Percentiles rank a stretch among this genome's conserved stretches.
phyloP scores from a whole-genome alignment of 2,113 vertebrate genomes.

The Anser brachyrhynchus region DNA sequence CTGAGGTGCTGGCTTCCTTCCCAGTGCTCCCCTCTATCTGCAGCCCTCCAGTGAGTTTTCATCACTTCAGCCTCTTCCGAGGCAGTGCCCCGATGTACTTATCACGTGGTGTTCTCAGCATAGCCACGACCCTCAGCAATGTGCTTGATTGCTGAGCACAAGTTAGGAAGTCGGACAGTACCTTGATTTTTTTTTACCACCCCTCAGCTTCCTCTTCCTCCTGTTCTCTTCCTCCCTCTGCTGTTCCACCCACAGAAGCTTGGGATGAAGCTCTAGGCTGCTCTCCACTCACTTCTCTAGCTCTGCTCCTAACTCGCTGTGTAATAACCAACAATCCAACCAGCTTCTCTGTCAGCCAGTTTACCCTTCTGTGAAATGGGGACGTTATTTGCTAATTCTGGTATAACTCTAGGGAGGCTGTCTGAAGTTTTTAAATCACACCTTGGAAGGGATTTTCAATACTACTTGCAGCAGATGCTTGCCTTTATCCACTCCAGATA shows the following conservation, averaged over 20 bases:
- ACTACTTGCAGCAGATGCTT: neutral
- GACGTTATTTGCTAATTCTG: neutral
- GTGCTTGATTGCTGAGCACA: neutral
- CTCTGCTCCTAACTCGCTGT: neutral
- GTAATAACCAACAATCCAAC: neutral
- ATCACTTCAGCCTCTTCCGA: neutral
- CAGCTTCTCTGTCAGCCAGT: neutral
- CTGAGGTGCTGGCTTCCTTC: conserved; percentile 38
- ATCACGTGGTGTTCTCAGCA: neutral
- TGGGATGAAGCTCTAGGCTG: neutral
- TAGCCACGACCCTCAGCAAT: neutral
- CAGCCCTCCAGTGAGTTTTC: conserved; percentile 45
- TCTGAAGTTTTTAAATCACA: neutral
- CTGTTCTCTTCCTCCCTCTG: neutral
- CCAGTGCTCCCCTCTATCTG: conserved; percentile 6
- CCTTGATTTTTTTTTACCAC: neutral
- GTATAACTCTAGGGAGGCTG: neutral
- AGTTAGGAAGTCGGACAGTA: neutral
- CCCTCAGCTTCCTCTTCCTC: neutral
- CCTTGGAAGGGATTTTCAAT: neutral
- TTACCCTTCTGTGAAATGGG: neutral
- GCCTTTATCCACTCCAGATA: neutral
- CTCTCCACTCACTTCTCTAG: neutral
- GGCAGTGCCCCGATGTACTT: conserved; percentile 8
- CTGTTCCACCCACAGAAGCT: neutral